Evolutionary conservation across 2,888 invertebrate genomes (phyloP), one percentile per base, ranked within the genome.

Genomic region (Tanypteryx hageni): DNA sequence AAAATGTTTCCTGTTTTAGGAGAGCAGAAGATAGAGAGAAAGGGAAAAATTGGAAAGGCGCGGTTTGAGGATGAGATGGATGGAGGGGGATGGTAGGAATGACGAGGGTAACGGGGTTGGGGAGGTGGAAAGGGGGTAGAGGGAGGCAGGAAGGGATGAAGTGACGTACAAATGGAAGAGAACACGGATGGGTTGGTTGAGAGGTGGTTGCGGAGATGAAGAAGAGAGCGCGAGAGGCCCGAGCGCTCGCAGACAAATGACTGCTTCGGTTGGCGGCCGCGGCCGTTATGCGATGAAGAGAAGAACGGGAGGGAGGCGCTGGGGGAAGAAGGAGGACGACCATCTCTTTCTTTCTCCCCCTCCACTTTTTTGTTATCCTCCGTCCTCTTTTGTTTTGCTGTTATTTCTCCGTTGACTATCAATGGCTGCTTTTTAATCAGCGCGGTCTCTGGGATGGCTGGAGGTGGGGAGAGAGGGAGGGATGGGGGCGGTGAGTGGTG

Each of bases 371-470:
- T 89, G 89, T 89, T 68, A 44, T 76, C 89, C 86, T 31, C 61
- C 61, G 61, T 61, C 22, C 61, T 61, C 86, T 64, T 89, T 89
- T 89, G 89, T 89, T 89, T 89, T 89, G 89, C 89, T 89, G 89
- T 89, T 89, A 89, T 89, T 89, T 89, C 89, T 89, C 61, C 89
- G 89, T 64, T 44, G 89, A 89, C 89, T 89, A 89, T 89, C 89
- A 89, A 89, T 89, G 89, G 89, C 89, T 89, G 89, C 89, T 89
- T 89, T 89, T 89, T 89, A 89, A 89, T 89, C 89, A 89, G 89
- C 61, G 89, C 85, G 85, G 85, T 58, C 85, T 22, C n/a, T 57
- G 85, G 58, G 85, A 58, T 16, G 9, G 85, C 76, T n/a, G 76
- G n/a, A 2, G 22, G n/a, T 11, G 9, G 3, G n/a, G 18, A 16